Base-by-base conservation (phyloP, 2,113 vertebrate genomes). In the Dipodomys ordii region DNA sequence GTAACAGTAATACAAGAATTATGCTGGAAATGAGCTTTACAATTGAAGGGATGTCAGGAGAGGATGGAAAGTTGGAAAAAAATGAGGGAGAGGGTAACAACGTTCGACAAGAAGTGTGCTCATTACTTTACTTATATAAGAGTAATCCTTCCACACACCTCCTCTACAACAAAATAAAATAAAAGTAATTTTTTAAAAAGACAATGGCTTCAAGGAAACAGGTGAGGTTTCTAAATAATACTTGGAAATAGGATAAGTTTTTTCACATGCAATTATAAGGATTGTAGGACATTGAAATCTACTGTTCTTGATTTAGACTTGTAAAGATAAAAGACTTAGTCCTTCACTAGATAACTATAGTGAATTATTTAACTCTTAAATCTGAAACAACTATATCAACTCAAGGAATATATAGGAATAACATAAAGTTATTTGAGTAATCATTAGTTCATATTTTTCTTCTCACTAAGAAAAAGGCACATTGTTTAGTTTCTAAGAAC, bases 381-480 rank as follows among this genome's bases (percentile, higher is more conserved):
- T 95, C 83, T 78, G 28, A 90, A 86, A 90, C 68, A 77, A 67
- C 46, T 92, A 83, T 16, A 90, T 35, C 68, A 3, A 80, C 6
- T 82, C 2, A n/a, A 20, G 6, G 79, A 91, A 30, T 68, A 30
- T 69, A 6, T 46, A 44, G 9, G 10, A 1, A 60, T 62, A 73
- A 68, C 8, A 68, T 74, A 79, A 94, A 91, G 12, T 6, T 74
- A 32, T 35, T 92, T 85, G 73, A 30, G 1, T 3, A 20, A 88
- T 86, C 28, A 77, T 60, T 79, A 74, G 28, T 87, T 87, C 60
- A 39, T 77, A 0, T 25, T 88, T 49, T 6, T 46, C 5, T 77
- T 93, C 6, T 93, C 20, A 49, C 65, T 91, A 94, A 88, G 73
- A 65, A 96, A 89, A 62, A 9, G 8, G 0, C 81, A 5, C 19